Evolutionary conservation across 2,113 vertebrate genomes (phyloP).

Genomic region (Dasyprocta punctata): DNA sequence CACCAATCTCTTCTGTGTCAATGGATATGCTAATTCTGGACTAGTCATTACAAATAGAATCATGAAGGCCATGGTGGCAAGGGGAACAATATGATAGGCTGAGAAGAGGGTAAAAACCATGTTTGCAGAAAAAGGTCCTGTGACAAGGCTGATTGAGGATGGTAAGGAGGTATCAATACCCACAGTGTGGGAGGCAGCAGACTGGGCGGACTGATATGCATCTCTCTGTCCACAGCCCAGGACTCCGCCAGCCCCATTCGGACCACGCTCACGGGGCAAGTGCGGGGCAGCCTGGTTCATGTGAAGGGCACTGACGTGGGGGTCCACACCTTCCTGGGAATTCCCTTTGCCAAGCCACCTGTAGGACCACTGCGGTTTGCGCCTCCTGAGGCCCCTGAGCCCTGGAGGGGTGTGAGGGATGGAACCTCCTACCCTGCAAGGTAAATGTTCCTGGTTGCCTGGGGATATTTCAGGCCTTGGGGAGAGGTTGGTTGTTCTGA

Average conservation of each 20-base stretch:
- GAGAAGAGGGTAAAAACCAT: background rate
- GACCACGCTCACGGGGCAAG: conserved; percentile 82
- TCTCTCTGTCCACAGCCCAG: conserved; percentile 65
- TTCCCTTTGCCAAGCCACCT: conserved; percentile 93
- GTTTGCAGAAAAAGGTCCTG: background rate
- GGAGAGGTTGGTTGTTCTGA: background rate
- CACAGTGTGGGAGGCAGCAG: no score
- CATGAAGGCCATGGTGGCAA: background rate
- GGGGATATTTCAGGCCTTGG: background rate
- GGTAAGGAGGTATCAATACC: background rate
- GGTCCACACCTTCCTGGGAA: conserved; percentile 88
- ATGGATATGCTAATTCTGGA: background rate
- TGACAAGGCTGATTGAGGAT: background rate
- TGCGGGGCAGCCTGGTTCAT: conserved; percentile 86
- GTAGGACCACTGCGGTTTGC: conserved; percentile 89
- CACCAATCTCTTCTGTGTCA: background rate
- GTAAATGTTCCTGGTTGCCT: conserved; percentile 80
- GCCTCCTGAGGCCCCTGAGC: conserved; percentile 86
- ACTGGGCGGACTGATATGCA: background rate
- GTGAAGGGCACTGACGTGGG: conserved; percentile 85
- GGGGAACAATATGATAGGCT: background rate
- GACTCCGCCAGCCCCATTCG: conserved; percentile 82
- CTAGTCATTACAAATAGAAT: background rate
- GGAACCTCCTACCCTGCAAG: conserved; percentile 86
- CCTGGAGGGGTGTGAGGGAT: conserved; percentile 89